Evolutionary conservation across 2,797 vertebrate genomes (phyloP).

Genomic region (Cossypha niveicapilla): DNA sequence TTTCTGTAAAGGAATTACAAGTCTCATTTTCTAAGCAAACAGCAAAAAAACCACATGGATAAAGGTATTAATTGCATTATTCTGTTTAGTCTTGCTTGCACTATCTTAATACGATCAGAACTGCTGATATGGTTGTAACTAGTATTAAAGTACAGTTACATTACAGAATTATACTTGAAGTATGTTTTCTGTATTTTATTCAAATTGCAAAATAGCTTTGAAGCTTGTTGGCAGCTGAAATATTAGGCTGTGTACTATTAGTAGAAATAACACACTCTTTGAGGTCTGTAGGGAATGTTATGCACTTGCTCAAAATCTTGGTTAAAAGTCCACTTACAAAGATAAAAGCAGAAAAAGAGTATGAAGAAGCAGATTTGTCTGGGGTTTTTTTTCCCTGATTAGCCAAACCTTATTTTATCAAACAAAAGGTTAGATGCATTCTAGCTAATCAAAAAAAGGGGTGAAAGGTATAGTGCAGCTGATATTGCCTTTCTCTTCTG

Average conservation of each 20-base stretch:
- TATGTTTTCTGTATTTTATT: background rate
- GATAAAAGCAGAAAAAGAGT: background rate
- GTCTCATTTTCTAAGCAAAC: background rate
- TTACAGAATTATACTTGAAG: background rate
- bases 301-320: background rate
- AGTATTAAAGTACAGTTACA: background rate
- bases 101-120: background rate
- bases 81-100: background rate
- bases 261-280: background rate
- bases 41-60: background rate
- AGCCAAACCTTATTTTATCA: background rate
- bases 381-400: accelerated
- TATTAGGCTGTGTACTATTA: background rate
- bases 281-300: background rate
- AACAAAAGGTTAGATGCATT: background rate
- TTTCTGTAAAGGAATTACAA: background rate
- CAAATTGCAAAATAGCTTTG: background rate
- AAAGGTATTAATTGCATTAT: conserved; percentile 7
- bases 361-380: background rate
- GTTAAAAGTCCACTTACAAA: background rate
- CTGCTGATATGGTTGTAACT: background rate
- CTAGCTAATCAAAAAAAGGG: background rate
- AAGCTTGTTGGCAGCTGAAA: background rate
- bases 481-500: background rate
- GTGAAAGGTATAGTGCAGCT: background rate